Conservation (phyloP, 2,797 vertebrate species). For the Chrysocyon brachyurus region DNA sequence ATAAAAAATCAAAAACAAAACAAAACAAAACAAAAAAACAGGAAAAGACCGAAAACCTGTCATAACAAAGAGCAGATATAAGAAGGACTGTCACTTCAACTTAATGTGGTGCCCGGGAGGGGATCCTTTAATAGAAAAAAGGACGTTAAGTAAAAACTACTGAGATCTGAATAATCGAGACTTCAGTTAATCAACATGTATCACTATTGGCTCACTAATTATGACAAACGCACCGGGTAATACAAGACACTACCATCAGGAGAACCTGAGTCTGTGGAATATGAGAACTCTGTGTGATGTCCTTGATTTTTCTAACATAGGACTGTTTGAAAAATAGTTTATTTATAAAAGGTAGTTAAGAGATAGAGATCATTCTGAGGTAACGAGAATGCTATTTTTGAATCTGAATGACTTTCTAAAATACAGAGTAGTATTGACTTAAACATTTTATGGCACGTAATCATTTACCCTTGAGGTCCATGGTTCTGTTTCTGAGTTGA, state of each 20-base stretch:
- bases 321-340: background rate
- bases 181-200: background rate
- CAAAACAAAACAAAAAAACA: background rate
- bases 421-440: background rate
- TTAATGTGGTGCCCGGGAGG: background rate
- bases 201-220: background rate
- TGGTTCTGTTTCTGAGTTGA: background rate
- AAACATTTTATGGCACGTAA: background rate
- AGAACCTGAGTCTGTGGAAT: background rate
- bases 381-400: background rate
- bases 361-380: background rate
- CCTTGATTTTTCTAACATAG: background rate
- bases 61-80: no score
- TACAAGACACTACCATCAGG: background rate
- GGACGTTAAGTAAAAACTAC: background rate
- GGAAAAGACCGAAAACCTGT: background rate
- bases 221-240: background rate
- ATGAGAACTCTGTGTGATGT: background rate
- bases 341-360: background rate
- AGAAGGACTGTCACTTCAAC: background rate
- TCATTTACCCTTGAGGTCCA: background rate
- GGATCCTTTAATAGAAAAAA: background rate
- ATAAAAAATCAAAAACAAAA: background rate
- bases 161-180: background rate
- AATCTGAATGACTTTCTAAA: slow-evolving; percentile 5